Conservation (phyloP, 2,797 vertebrate species). For the Pipistrellus pipistrellus region DNA sequence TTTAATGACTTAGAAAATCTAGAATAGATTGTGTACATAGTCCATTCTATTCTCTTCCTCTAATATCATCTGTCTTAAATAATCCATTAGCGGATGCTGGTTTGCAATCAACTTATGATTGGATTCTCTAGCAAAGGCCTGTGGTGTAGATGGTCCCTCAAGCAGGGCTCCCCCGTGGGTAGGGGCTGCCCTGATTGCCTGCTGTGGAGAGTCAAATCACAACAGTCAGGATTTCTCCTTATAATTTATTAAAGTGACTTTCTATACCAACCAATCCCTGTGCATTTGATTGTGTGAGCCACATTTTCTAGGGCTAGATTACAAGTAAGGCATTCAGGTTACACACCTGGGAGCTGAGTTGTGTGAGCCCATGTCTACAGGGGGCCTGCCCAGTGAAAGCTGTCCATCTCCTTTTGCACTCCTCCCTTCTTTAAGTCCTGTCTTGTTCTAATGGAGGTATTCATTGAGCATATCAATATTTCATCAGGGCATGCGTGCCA, state of each 20-base stretch:
- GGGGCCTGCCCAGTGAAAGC: background rate
- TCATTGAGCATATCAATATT: background rate
- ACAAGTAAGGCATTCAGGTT: background rate
- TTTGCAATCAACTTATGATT: background rate
- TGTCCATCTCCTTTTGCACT: background rate
- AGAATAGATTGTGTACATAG: background rate
- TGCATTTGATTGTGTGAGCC: background rate
- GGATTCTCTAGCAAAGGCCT: background rate
- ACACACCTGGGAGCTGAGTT: background rate
- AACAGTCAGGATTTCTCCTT: background rate
- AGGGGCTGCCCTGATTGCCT: background rate
- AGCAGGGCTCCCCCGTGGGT: background rate
- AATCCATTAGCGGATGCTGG: background rate
- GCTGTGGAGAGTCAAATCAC: background rate
- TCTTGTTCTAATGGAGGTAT: background rate
- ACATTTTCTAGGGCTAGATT: background rate
- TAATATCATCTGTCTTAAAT: background rate
- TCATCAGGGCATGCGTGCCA: background rate
- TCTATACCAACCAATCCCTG: background rate
- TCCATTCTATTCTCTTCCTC: constrained; percentile 32
- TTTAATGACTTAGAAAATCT: constrained; percentile 33
- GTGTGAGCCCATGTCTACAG: accelerated
- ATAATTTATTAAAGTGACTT: constrained; percentile 21
- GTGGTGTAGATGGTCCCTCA: background rate
- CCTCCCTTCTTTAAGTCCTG: background rate